Base-by-base conservation (phyloP, 2,797 vertebrate genomes). In the Trachurus trachurus region DNA sequence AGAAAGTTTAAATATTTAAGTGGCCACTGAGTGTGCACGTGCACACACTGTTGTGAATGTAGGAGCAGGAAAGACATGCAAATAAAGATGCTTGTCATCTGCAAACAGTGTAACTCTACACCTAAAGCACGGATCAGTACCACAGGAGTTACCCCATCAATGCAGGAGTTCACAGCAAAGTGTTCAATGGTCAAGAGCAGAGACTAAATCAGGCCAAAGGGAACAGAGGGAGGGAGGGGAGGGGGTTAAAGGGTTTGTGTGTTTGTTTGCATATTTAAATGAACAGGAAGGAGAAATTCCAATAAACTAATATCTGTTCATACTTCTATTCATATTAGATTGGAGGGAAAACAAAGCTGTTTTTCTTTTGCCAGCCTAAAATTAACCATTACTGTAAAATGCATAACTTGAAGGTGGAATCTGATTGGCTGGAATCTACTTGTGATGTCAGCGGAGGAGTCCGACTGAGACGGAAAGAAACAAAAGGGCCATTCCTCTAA, bases 351-450 rank as follows among this genome's bases (percentile, higher is more conserved):
- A 58, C 31, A 34, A 8, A 21, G 26, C 15, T 19, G 45, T 7
- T 17, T 71, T 58, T 64, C 26, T 39, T 66, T 57, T 68, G 17
- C 54, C 39, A n/a, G 69, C 34, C 60, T 73, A 15, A 74, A 57
- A 54, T 44, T 1, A 83, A 76, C 57, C 6, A 21, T 83, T 78
- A 78, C 77, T 84, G 78, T 86, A 86, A 72, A 70, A 53, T 60
- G 59, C 47, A 34, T 26, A 66, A 74, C 78, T 81, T 78, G 73
- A 84, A 76, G 58, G 89, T 93, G 90, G 91, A 93, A 93, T 95
- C 88, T 90, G 91, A 95, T 93, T 93, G 90, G 94, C 93, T 94
- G 91, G 91, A 93, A 87, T 76, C 91, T 90, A 83, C 75, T 93
- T 80, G 94, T 86, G 56, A 89, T 89, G 93, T 95, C 90, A 89